Percentiles rank a stretch among this genome's conserved stretches.
Conservation (phyloP, 2,888 invertebrate species). For the Cosmopolites sordidus region DNA sequence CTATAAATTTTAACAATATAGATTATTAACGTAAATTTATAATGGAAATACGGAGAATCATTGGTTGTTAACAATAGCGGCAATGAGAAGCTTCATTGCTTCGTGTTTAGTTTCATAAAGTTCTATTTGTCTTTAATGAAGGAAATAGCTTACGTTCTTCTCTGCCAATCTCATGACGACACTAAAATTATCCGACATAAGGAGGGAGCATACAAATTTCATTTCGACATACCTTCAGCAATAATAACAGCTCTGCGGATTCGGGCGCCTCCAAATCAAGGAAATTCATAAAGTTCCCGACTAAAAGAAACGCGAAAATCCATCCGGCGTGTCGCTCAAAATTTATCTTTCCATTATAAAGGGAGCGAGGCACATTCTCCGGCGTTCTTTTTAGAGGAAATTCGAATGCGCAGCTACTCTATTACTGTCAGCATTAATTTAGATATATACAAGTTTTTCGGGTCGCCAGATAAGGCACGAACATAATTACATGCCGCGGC, state of each 20-base stretch:
- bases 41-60: too few relatives aligned
- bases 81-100: too few relatives aligned
- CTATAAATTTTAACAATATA: too few relatives aligned
- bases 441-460: slow-evolving; percentile 34
- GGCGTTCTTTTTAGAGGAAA: slow-evolving; percentile 29
- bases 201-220: slow-evolving; percentile 6
- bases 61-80: too few relatives aligned
- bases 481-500: slow-evolving; percentile 37
- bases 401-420: slow-evolving; percentile 30
- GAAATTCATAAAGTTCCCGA: slow-evolving; percentile 21
- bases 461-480: slow-evolving; percentile 34
- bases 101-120: too few relatives aligned
- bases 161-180: background rate
- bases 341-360: slow-evolving; percentile 26
- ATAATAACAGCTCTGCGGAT: slow-evolving; percentile 9
- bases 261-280: slow-evolving; percentile 13
- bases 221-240: slow-evolving; percentile 1
- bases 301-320: slow-evolving; percentile 26
- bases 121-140: too few relatives aligned
- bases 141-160: background rate
- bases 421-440: slow-evolving; percentile 40
- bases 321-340: slow-evolving; percentile 23
- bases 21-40: too few relatives aligned
- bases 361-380: slow-evolving; percentile 22
- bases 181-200: background rate